Base-by-base conservation (phyloP, 2,888 invertebrate genomes). In the Smittia aterrima region DNA sequence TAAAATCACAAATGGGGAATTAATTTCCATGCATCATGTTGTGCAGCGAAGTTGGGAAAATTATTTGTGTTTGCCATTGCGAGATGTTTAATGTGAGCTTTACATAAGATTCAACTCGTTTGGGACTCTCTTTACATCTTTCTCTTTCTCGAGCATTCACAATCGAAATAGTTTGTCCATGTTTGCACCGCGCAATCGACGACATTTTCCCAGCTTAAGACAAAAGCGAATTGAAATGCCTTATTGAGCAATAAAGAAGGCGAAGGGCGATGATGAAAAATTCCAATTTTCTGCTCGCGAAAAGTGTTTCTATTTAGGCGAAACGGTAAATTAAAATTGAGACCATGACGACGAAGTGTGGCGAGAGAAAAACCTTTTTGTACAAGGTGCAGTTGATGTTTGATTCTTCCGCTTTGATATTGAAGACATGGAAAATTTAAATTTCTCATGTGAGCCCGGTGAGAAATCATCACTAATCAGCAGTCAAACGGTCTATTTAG, bases 1-100 rank as follows among this genome's bases (percentile, higher is more conserved):
- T 54, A 70, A 70, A 70, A 70, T 70, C 32, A 54, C 68, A 68
- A 68, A 68, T 70, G 53, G 27, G 70, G 25, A 70, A 58, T 18
- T 70, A 41, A 70, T 41, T 68, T 68, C 13, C 70, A 54, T 53
- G 67, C 64, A 64, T 70, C 54, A 54, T 68, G 54, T 54, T 70
- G 20, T 24, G n/a, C 16, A 32, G 27, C 11, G 64, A 20, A 66
- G 41, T 38, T 18, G 18, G 25, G 24, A 67, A 32, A 67, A 67
- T 67, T 47, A 67, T 67, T 41, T 67, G 41, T 9, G 32, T 47
- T 41, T 41, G 22, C 67, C 22, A n/a, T 20, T 47, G 7, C 58
- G 58, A 67, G 32, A 32, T 67, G 41, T 67, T 41, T 40, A 18
- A n/a, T 66, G 24, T 20, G 22, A 7, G 41, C 18, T 67, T 47